Evolutionary conservation across 1,140 invertebrate genomes (phyloP), one percentile per base, ranked within the genome.

Genomic region (Drosophila orosa): DNA sequence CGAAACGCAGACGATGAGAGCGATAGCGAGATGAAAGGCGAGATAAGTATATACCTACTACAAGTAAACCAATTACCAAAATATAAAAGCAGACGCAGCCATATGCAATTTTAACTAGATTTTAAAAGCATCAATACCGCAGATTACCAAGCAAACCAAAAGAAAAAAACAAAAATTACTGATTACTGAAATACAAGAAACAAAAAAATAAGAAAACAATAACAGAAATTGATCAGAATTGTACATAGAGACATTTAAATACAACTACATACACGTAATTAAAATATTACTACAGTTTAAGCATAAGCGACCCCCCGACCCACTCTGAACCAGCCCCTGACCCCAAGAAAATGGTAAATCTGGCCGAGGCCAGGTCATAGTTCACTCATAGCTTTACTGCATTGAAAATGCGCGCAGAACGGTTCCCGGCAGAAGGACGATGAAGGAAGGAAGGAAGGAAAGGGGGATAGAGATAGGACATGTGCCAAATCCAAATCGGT

Each of bases 101-200:
- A 87, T 87, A 89, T 89, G 84, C 84, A 87, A 74, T 89, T 87
- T 87, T 84, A 89, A 87, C 84, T 87, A 87, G 84, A 87, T 89
- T 89, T 87, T 89, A 87, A 87, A 71, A 78, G 84, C 84, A 87
- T 87, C 87, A 87, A 90, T 90, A 89, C 77, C 58, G 77, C 84
- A 87, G 77, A 82, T 68, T 74, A 82, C 61, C 60, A 75, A 59
- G 56, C 57, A 62, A 71, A 68, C 74, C 55, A 55, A 73, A 75
- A 87, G 61, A 81, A 67, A 63, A 68, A 60, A 25, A 15, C 40
- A 74, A 84, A 75, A 65, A 84, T 84, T 79, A 84, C 77, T 60
- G 78, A 87, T 54, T 54, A 52, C 78, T 31, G 52, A 60, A 58
- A 78, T 67, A 45, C 40, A 74, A 61, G 45, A 71, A 39, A 72